phyloP scores from a whole-genome alignment of 1,140 invertebrate genomes.

The Bombus consobrinus region DNA sequence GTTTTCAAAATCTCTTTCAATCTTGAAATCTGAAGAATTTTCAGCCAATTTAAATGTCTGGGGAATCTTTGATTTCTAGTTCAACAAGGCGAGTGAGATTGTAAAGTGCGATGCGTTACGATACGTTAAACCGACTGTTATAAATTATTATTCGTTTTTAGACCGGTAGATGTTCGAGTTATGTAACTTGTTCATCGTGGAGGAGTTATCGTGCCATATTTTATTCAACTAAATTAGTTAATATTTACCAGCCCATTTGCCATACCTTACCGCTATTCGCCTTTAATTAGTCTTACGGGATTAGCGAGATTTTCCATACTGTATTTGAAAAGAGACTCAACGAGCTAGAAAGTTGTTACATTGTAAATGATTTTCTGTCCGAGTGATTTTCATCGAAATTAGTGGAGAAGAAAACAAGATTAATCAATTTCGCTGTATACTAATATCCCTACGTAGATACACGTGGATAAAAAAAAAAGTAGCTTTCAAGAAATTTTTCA shows the following conservation, averaged over 20 bases:
- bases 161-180: background rate
- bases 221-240: background rate
- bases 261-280: background rate
- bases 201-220: background rate
- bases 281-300: background rate
- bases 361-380: background rate
- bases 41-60: background rate
- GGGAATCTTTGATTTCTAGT: background rate
- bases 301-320: background rate
- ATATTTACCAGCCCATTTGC: slow-evolving; percentile 2
- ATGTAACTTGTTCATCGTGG: background rate
- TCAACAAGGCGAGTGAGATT: background rate
- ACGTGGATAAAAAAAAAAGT: too few species aligned
- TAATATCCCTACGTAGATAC: background rate
- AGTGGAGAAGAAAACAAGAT: background rate
- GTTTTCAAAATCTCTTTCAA: background rate
- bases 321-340: too few species aligned
- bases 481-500: too few species aligned
- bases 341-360: background rate
- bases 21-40: background rate
- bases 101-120: background rate
- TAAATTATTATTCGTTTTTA: slow-evolving; percentile 4
- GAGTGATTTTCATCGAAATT: background rate
- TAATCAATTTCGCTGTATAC: background rate
- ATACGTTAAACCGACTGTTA: background rate